A percentile compares a stretch with the other conserved stretches of the same genome.
phyloP scores from a whole-genome alignment of 2,797 vertebrate species.

The Psittacula echo region DNA sequence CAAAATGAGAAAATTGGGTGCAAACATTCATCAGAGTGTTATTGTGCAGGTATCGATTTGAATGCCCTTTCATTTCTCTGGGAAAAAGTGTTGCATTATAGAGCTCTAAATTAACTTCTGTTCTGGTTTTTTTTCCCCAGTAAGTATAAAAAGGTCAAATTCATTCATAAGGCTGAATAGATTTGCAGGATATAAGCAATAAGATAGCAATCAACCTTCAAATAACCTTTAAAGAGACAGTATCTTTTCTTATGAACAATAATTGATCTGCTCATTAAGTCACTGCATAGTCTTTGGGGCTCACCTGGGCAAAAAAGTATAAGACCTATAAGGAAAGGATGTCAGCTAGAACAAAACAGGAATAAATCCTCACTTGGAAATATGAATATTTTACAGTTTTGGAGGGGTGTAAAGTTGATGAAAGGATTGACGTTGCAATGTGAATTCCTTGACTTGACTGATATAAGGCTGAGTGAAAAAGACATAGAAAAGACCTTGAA shows the following conservation, averaged over 20 bases:
- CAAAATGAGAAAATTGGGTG: conserved; percentile 92
- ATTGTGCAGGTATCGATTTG: conserved; percentile 95
- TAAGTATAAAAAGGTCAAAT: conserved; percentile 98
- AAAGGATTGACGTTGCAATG: background rate
- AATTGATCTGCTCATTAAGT: conserved; percentile 85
- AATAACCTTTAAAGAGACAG: conserved; percentile 87
- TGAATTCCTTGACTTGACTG: background rate
- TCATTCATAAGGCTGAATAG: conserved; percentile 94
- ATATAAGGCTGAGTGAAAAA: background rate
- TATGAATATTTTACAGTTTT: conserved; percentile 5
- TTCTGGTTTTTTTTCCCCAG: conserved; percentile 85
- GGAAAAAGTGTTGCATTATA: conserved; percentile 87
- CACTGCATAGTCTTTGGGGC: conserved; percentile 62
- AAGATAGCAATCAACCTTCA: conserved; percentile 93
- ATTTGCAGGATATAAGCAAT: conserved; percentile 86
- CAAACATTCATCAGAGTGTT: conserved; percentile 93
- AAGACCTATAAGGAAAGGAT: conserved; percentile 46
- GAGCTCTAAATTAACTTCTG: conserved; percentile 95
- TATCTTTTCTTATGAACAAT: conserved; percentile 75
- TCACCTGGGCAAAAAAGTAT: conserved; percentile 66
- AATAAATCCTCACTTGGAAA: conserved; percentile 23
- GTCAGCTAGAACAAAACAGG: conserved; percentile 38
- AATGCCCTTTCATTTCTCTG: conserved; percentile 97
- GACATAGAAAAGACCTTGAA: background rate
- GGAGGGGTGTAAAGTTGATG: background rate